Conservation (phyloP, 2,797 vertebrate genomes). For the Kryptolebias ocellatus region DNA sequence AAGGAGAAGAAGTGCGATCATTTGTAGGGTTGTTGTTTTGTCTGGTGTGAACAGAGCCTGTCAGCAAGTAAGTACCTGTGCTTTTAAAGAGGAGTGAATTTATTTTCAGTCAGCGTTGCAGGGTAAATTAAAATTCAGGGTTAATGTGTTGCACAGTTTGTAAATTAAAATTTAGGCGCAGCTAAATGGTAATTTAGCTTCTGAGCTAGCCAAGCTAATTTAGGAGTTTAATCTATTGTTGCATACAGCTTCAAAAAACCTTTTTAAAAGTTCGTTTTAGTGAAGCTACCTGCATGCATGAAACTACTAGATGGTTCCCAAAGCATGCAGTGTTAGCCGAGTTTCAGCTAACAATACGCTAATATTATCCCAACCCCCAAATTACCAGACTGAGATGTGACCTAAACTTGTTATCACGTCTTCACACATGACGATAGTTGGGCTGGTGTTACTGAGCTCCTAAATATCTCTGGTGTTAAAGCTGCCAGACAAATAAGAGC, state of each 20-base stretch:
- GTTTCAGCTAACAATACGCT: background rate
- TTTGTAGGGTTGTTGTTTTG: background rate
- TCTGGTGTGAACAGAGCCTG: background rate
- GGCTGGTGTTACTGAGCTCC: slow-evolving; percentile 20
- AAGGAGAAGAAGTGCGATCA: background rate
- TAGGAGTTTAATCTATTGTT: too few relatives aligned
- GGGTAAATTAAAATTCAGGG: background rate
- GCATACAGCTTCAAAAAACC: too few relatives aligned
- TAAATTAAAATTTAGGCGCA: background rate
- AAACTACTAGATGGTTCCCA: background rate
- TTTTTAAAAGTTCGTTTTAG: too few relatives aligned
- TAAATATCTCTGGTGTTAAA: slow-evolving; percentile 24
- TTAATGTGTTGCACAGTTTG: background rate
- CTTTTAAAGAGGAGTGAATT: too few relatives aligned
- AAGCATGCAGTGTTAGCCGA: background rate
- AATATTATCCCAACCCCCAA: slow-evolving; percentile 1
- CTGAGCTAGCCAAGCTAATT: too few relatives aligned
- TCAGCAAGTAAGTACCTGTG: background rate
- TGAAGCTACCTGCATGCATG: too few relatives aligned
- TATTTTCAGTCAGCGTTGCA: background rate
- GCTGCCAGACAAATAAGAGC: background rate
- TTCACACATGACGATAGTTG: slow-evolving; percentile 11
- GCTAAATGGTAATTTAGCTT: background rate
- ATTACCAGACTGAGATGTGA: background rate
- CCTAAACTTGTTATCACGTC: background rate